phyloP scores from a whole-genome alignment of 2,113 vertebrate genomes.

The Rhadina sibilatrix region DNA sequence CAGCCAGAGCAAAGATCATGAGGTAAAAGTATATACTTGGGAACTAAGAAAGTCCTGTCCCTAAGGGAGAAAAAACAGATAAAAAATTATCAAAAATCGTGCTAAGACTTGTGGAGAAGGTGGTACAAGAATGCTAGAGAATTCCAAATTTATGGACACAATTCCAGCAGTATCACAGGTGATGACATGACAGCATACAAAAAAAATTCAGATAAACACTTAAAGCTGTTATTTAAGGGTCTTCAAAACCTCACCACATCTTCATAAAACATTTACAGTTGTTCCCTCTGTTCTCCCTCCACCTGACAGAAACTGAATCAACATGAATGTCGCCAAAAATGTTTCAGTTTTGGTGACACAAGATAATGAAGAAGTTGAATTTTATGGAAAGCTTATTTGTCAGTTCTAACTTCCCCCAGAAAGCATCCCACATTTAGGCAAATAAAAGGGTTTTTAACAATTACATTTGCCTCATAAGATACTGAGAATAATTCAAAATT shows the following conservation, averaged over 20 bases:
- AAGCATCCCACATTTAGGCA: neutral
- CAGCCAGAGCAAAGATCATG: neutral
- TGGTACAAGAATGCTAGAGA: neutral
- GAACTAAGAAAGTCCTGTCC: neutral
- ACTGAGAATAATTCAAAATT: neutral
- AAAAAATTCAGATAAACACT: neutral
- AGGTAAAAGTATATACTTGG: neutral
- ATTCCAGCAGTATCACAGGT: neutral
- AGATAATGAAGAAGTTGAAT: neutral
- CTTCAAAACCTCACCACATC: neutral
- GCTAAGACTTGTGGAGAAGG: neutral
- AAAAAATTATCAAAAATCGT: neutral
- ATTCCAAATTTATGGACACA: neutral
- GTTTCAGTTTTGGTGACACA: neutral
- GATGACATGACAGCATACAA: neutral
- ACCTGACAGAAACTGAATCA: neutral
- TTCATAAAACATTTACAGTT: conserved; percentile 10
- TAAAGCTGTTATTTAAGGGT: neutral
- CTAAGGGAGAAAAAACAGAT: neutral
- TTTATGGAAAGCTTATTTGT: neutral
- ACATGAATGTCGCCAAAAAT: neutral
- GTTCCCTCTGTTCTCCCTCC: neutral
- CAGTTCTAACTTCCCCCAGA: neutral
- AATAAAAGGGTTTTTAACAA: neutral
- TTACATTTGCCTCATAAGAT: neutral